Percentiles rank a stretch among this genome's conserved stretches.
Evolutionary conservation across 1,140 invertebrate genomes (phyloP).

Genomic region (Drosophila ironensis): DNA sequence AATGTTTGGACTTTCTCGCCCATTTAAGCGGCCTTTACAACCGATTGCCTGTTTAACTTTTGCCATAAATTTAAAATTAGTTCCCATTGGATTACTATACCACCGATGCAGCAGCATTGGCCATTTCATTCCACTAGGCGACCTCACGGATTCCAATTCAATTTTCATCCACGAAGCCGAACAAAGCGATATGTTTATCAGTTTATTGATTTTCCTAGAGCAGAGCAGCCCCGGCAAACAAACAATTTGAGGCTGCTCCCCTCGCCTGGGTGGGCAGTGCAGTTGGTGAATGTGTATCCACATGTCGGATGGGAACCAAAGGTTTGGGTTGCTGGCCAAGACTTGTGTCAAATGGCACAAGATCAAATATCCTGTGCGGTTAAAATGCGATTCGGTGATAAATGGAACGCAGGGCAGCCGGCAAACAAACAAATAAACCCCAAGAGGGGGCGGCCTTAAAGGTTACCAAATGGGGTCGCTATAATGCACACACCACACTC

Average conservation of each 20-base stretch:
- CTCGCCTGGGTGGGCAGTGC: conserved; percentile 6
- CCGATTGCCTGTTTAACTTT: conserved; percentile 15
- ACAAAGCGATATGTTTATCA: conserved; percentile 73
- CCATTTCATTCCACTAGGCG: conserved; percentile 13
- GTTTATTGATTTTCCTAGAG: conserved; percentile 70
- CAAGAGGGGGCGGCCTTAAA: conserved; percentile 1
- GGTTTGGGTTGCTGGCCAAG: conserved; percentile 29
- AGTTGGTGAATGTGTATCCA: conserved; percentile 55
- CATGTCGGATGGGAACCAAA: conserved; percentile 2
- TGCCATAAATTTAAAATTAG: conserved; percentile 47
- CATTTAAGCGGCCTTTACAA: background rate
- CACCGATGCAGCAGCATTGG: background rate
- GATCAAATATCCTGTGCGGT: conserved; percentile 80
- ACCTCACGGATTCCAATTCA: conserved; percentile 42
- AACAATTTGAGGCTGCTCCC: conserved; percentile 20
- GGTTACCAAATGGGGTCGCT: conserved; percentile 43
- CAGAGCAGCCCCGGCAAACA: conserved; percentile 39
- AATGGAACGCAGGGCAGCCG: conserved; percentile 58
- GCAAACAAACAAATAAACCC: conserved; percentile 28
- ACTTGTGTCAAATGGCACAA: conserved; percentile 76
- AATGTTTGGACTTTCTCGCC: no score
- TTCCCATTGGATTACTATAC: no score
- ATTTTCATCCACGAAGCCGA: conserved; percentile 26
- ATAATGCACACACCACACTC: conserved; percentile 31
- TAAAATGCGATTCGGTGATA: conserved; percentile 78